Evolutionary conservation across 2,797 vertebrate genomes (phyloP).

Genomic region (Gephyroberyx darwinii): DNA sequence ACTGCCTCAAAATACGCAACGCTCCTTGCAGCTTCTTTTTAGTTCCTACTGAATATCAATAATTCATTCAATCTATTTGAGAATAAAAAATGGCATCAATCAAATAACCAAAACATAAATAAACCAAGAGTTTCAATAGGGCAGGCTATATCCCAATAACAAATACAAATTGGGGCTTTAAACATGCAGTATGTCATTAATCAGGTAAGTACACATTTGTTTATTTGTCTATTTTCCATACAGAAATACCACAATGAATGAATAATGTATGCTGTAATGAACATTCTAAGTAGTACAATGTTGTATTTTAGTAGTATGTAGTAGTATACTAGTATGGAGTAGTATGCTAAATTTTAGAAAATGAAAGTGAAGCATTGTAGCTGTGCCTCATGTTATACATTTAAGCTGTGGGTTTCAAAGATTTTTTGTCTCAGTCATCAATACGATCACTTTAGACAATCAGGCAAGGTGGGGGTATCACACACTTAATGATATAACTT

Average conservation of each 20-base stretch:
- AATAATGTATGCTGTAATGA: neutral
- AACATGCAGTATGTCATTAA: slow-evolving; percentile 2
- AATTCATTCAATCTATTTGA: neutral
- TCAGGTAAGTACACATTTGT: neutral
- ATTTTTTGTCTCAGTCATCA: too few species aligned
- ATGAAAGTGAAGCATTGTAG: too few species aligned
- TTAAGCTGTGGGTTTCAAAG: too few species aligned
- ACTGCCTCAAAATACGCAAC: neutral
- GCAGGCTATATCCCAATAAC: neutral
- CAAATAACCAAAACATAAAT: neutral
- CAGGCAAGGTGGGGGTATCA: too few species aligned
- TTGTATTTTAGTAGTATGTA: too few species aligned
- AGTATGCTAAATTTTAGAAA: too few species aligned
- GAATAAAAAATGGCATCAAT: neutral
- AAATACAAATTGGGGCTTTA: neutral
- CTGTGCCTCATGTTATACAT: too few species aligned
- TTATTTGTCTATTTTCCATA: neutral
- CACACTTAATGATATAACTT: too few species aligned
- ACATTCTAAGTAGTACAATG: neutral
- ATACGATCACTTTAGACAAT: too few species aligned
- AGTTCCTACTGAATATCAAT: neutral
- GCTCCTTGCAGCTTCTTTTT: neutral
- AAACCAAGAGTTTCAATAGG: neutral
- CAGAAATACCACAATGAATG: neutral
- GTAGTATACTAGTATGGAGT: too few species aligned